Conservation (phyloP, 1,140 invertebrate species). For the Penaeus indicus region DNA sequence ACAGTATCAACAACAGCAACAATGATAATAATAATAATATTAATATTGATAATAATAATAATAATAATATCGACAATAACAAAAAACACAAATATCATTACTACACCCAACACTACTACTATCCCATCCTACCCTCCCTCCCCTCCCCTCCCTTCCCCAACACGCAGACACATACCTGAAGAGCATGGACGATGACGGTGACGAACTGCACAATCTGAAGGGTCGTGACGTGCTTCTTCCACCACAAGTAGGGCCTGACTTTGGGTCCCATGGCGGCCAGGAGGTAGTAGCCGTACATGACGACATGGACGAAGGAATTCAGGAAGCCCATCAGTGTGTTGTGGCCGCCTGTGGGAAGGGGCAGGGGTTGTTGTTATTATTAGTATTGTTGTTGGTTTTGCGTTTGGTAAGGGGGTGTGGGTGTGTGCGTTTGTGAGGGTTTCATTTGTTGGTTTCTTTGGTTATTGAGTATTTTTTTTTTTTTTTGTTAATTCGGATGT, state of each 20-base stretch:
- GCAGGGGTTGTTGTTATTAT: not conserved
- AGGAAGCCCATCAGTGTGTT: slow-evolving; percentile 71
- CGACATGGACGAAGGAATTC: slow-evolving; percentile 75
- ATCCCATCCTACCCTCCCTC: too few species aligned
- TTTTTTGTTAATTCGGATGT: too few species aligned
- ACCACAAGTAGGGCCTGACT: slow-evolving; percentile 87
- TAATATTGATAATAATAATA: too few species aligned
- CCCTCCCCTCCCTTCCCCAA: too few species aligned
- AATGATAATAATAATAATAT: too few species aligned
- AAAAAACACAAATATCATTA: too few species aligned
- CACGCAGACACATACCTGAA: slow-evolving; percentile 12
- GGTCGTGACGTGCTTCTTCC: slow-evolving; percentile 93
- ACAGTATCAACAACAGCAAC: too few species aligned
- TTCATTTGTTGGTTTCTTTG: too few species aligned
- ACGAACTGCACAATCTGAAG: slow-evolving; percentile 84
- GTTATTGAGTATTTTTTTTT: too few species aligned
- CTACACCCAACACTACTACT: too few species aligned
- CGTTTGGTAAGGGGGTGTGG: not conserved
- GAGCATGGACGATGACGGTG: slow-evolving; percentile 31
- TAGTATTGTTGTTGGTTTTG: not conserved
- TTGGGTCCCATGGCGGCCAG: slow-evolving; percentile 86
- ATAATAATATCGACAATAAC: too few species aligned
- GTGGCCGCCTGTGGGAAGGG: slow-evolving; percentile 47
- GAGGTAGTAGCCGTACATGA: slow-evolving; percentile 95
- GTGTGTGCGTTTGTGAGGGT: not conserved